Evolutionary conservation across 2,888 invertebrate genomes (phyloP), one percentile per base, ranked within the genome.

Genomic region (Pandemis heparana): DNA sequence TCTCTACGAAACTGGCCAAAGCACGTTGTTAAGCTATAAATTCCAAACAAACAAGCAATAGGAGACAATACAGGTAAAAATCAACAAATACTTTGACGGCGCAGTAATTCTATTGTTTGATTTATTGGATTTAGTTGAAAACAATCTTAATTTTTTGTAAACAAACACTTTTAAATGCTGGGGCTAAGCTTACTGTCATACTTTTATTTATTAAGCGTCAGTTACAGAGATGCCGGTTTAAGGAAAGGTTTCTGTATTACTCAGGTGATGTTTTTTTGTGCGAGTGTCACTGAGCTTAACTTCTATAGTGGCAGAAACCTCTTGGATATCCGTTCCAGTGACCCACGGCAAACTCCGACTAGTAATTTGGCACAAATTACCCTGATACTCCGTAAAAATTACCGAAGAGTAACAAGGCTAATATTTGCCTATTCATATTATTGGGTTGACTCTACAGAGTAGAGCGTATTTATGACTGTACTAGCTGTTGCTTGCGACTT

Each of bases 61-160:
- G 60, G 18, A 43, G 41, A 68, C 59, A 69, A 48, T 51, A 59
- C 74, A 70, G 69, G 69, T 74, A 74, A 53, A 46, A 39, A 70
- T 43, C n/a, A 61, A 46, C 51, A n/a, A 39, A 41, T 65, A 39
- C 56, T 53, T 72, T 62, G 62, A n/a, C 67, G 62, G 62, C 56
- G 12, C 46, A 12, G 18, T 62, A 56, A 72, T 43, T 16, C 68
- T 59, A 64, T 73, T 68, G 68, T 73, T 48, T 64, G 48, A 68
- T 64, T 73, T 73, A 73, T 73, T 68, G 63, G 68, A 68, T 72
- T 53, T 72, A 56, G 18, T 32, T 68, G 53, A 56, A 48, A 72
- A 72, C 62, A 61, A 59, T 56, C 38, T 16, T 56, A 63, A 67
- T 56, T 53, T n/a, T 43, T 41, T 72, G 67, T 72, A 62, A 66